Conservation (phyloP, 1,140 invertebrate species). For the Acromyrmex echinatior region DNA sequence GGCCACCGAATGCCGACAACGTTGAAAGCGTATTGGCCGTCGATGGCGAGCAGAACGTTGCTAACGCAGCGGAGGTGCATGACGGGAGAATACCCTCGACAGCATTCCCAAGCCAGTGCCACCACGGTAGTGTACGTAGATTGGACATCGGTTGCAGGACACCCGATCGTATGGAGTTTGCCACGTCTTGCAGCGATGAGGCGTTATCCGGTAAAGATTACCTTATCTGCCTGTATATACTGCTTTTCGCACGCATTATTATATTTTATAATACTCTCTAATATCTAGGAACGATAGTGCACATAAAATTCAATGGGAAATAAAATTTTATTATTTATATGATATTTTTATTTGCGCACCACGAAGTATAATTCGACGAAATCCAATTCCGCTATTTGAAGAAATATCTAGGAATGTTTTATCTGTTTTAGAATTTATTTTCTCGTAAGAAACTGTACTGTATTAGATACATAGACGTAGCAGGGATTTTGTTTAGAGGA, state of each 20-base stretch:
- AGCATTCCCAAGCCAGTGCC: constrained; percentile 77
- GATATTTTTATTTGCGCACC: background rate
- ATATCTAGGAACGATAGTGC: background rate
- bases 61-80: constrained; percentile 78
- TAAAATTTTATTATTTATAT: background rate
- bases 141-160: constrained; percentile 84
- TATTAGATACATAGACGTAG: background rate
- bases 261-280: background rate
- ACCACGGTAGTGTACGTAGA: constrained; percentile 79
- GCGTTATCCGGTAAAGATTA: constrained; percentile 81
- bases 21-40: constrained; percentile 59
- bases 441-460: background rate
- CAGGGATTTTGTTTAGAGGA: too few relatives aligned
- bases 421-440: background rate
- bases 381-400: background rate
- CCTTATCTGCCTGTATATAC: background rate
- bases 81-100: constrained; percentile 75
- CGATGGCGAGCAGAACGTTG: constrained; percentile 69
- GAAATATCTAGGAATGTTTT: background rate
- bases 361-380: background rate
- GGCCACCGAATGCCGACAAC: constrained; percentile 68
- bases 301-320: background rate
- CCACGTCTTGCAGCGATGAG: constrained; percentile 83
- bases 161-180: constrained; percentile 84
- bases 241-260: background rate